Conservation (phyloP, 2,113 vertebrate genomes). For the Potamarius usumacintae region DNA sequence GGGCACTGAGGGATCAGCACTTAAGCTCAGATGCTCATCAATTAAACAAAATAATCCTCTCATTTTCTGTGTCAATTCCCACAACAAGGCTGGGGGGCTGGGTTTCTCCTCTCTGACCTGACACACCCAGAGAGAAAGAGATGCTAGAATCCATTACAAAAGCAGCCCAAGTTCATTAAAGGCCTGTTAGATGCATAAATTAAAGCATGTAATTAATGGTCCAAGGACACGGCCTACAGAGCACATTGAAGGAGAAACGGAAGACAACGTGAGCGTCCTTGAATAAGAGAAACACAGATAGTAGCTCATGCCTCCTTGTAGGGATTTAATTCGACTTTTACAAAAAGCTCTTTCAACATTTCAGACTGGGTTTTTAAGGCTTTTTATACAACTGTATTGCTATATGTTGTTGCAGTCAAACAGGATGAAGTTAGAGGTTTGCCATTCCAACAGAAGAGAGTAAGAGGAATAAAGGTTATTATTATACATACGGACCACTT, state of each 20-base stretch:
- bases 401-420: background rate
- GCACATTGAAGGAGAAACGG: slow-evolving; percentile 46
- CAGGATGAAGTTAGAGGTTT: slow-evolving; percentile 23
- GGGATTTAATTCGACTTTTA: slow-evolving; percentile 25
- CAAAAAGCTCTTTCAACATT: background rate
- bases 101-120: slow-evolving; percentile 36
- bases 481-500: too few species aligned
- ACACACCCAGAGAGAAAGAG: slow-evolving; percentile 40
- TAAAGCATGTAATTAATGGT: slow-evolving; percentile 69
- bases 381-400: background rate
- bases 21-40: slow-evolving; percentile 71
- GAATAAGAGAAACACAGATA: slow-evolving; percentile 50
- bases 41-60: slow-evolving; percentile 73
- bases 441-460: slow-evolving; percentile 22
- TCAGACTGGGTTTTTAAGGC: background rate
- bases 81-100: slow-evolving; percentile 53
- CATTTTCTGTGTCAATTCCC: slow-evolving; percentile 69
- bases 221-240: slow-evolving; percentile 64
- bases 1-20: slow-evolving; percentile 64
- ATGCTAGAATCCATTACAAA: slow-evolving; percentile 55
- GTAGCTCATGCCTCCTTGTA: background rate
- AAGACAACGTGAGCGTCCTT: slow-evolving; percentile 64
- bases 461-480: background rate
- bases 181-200: slow-evolving; percentile 70
- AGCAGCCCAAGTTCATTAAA: slow-evolving; percentile 71